phyloP scores from a whole-genome alignment of 2,113 vertebrate genomes.

The Cygnus atratus region DNA sequence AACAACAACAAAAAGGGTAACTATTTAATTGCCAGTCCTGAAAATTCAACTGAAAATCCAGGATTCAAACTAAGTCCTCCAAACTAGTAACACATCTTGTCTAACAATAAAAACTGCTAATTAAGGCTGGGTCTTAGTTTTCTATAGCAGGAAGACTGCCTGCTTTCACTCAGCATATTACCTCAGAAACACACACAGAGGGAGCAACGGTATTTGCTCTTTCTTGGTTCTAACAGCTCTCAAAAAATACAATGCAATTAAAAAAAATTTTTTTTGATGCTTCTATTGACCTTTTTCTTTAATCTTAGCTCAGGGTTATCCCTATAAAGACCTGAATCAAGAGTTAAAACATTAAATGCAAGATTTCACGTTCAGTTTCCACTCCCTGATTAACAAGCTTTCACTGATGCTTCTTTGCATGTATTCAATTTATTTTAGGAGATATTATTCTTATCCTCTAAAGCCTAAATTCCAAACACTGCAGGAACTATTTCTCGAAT shows the following conservation, averaged over 20 bases:
- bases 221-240: neutral
- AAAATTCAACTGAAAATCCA: neutral
- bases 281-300: neutral
- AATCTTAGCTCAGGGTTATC: neutral
- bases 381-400: conserved; percentile 7
- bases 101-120: neutral
- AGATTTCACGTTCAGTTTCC: neutral
- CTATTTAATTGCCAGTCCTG: neutral
- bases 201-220: neutral
- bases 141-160: neutral
- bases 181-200: neutral
- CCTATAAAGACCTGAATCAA: neutral
- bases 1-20: neutral
- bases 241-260: neutral
- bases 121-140: neutral
- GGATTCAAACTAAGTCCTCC: neutral
- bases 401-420: neutral
- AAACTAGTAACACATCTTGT: neutral
- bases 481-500: conserved; percentile 12
- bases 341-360: neutral
- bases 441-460: conserved; percentile 22
- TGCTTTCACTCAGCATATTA: neutral
- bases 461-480: conserved; percentile 14
- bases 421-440: conserved; percentile 26
- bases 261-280: neutral